Evolutionary conservation across 2,888 invertebrate species (phyloP), one percentile per base, ranked within the genome.

Genomic region (Eueremaeus valkanovi): DNA sequence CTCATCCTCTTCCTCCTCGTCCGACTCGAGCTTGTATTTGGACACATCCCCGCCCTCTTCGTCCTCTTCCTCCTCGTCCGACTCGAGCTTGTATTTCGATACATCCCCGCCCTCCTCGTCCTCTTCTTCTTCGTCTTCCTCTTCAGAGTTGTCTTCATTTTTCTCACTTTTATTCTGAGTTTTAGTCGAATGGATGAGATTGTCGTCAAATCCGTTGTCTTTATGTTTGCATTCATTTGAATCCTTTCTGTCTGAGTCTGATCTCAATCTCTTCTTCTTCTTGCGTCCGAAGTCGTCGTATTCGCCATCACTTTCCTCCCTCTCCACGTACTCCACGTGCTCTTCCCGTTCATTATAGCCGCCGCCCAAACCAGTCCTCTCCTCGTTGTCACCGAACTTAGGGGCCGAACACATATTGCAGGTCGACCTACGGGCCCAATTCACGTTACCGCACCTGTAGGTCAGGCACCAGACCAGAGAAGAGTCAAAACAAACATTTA

Each of bases 391-490:
- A 24, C 93, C 94, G 84, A 94, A 93, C 85, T 97, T 97, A 0
- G 98, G 96, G 5, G 97, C 94, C 86, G 97, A 98, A 85, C 99
- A 99, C 86, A 99, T 93, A 85, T 99, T 99, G 85, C 99, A 99
- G 74, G 92, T 93, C 82, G 90, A 91, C 75, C 99, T 87, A 78
- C 96, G 87, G 31, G 98, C 97, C 99, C 96, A 96, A 85, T 99
- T 99, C 16, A 99, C 98, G 85, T 99, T 99, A n/a, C 97, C 97
- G 86, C 99, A 99, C 84, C 86, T 87, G 49, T 49, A 70, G n/a
- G 11, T 27, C 8, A 27, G 27, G 55, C 9, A 74, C 31, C 63
- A 42, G 31, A 61, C 6, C 5, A 27, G 51, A 29, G 16, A 27
- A 36, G 3, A 21, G 36, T 5, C 31, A 16, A 68, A 40, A 36